Percentiles rank a stretch among this genome's conserved stretches.
These are phyloP conservation scores for Phodopus roborovskii DNA, from an alignment of 2,113 vertebrate species.

Conservation along the genomic window DNA sequence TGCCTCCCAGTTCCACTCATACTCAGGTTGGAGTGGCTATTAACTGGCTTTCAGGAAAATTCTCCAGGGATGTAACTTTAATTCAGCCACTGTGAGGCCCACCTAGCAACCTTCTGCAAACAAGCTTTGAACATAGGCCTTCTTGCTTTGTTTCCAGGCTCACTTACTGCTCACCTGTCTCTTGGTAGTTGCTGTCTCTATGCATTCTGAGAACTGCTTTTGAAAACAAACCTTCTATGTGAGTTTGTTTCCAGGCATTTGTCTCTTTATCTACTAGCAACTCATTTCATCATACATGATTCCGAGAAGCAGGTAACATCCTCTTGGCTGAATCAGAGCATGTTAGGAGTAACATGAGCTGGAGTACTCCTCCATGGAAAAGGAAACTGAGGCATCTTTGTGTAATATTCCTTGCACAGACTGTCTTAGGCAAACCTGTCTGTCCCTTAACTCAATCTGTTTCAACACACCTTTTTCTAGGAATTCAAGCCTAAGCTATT, in stretches of 20 bases:
- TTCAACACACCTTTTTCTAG: background rate
- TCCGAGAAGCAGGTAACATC: background rate
- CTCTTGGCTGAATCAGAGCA: background rate
- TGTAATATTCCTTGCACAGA: too few relatives aligned
- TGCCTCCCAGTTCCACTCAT: too few relatives aligned
- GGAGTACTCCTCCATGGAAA: background rate
- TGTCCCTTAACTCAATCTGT: background rate
- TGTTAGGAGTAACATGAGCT: background rate
- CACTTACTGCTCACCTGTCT: background rate
- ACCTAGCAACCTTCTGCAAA: background rate
- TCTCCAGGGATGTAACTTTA: fast-evolving
- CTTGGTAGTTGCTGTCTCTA: background rate
- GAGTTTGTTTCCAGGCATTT: background rate
- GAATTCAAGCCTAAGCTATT: background rate
- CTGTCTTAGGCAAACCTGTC: background rate
- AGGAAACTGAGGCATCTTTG: background rate
- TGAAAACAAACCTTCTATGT: slow-evolving; percentile 14
- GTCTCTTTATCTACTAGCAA: background rate
- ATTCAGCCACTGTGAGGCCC: background rate
- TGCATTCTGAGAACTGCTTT: background rate
- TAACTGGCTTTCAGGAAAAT: background rate
- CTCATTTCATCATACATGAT: background rate
- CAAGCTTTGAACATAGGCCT: background rate
- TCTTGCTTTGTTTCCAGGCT: background rate
- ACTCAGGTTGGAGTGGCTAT: background rate